Evolutionary conservation across 1,140 invertebrate genomes (phyloP), one percentile per base, ranked within the genome.

Genomic region (Diorhabda sublineata): DNA sequence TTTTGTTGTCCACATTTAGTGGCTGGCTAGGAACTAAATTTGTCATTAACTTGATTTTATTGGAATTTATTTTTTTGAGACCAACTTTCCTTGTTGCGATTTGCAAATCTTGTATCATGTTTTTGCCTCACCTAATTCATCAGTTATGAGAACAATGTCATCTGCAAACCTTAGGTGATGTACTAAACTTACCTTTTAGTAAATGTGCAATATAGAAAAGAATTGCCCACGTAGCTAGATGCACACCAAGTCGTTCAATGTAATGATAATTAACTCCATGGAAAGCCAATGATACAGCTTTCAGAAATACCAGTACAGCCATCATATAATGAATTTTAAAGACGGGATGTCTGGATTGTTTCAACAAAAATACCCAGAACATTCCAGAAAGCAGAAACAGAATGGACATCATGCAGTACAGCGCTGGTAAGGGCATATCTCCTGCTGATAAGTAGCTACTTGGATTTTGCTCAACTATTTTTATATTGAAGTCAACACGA

Each of bases 241-340:
- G 96, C 73, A 94, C 91, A 8, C 97, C 98, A 75, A 92, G 88
- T n/a, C 88, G 90, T 81, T 96, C 89, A 78, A 99, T 98, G 78
- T 96, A 98, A 79, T 98, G 94, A 80, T 92, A 98, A 82, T 99
- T 98, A 41, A 99, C 92, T 64, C 94, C 95, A 81, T 99, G 97
- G 80, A 98, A 98, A 47, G 98, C 86, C 57, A 98, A 81, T 0
- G 96, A 97, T 6, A 98, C 78, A 0, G 95, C 92, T 81, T 98
- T 99, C 5, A 98, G 82, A 77, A 92, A 96, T 2, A 99, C 93
- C 61, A 99, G 84, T 4, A 94, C 89, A 58, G 95, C 92, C 98
- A 99, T 99, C 58, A 99, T 85, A 69, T 97, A 97, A 80, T 99
- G 98, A 69, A 99, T 97, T 82, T 97, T 95, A 81, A 94, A 98